phyloP scores from a whole-genome alignment of 2,888 invertebrate genomes.

The Yponomeuta cagnagella region DNA sequence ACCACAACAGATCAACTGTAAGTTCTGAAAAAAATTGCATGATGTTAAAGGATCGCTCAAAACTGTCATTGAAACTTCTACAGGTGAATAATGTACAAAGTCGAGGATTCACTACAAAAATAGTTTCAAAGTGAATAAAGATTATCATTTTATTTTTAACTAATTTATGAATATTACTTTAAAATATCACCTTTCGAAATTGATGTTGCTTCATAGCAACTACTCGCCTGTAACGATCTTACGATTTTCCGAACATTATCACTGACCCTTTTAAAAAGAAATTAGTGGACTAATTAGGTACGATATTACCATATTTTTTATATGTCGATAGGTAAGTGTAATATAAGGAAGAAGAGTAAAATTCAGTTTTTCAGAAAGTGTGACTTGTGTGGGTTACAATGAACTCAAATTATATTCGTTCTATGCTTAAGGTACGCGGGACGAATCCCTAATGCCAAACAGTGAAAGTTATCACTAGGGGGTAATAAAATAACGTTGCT shows the following conservation, averaged over 20 bases:
- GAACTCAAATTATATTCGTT: neutral
- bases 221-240: conserved; percentile 19
- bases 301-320: neutral
- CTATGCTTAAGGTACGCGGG: neutral
- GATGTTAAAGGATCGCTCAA: neutral
- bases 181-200: conserved; percentile 56
- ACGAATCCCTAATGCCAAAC: neutral
- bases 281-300: neutral
- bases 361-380: neutral
- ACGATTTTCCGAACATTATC: neutral
- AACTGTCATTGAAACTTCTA: neutral
- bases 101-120: conserved; percentile 38
- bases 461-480: neutral
- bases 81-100: conserved; percentile 31
- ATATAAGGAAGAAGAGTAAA: neutral
- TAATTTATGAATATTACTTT: conserved; percentile 38
- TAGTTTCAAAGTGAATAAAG: conserved; percentile 34
- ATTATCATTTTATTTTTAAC: conserved; percentile 22
- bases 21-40: neutral
- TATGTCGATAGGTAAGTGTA: neutral
- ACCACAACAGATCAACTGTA: neutral
- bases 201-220: conserved; percentile 41
- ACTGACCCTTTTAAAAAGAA: neutral
- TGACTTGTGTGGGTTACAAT: neutral
- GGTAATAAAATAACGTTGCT: neutral